Evolutionary conservation across 2,888 invertebrate species (phyloP).

Genomic region (Ferdinandea cuprea): DNA sequence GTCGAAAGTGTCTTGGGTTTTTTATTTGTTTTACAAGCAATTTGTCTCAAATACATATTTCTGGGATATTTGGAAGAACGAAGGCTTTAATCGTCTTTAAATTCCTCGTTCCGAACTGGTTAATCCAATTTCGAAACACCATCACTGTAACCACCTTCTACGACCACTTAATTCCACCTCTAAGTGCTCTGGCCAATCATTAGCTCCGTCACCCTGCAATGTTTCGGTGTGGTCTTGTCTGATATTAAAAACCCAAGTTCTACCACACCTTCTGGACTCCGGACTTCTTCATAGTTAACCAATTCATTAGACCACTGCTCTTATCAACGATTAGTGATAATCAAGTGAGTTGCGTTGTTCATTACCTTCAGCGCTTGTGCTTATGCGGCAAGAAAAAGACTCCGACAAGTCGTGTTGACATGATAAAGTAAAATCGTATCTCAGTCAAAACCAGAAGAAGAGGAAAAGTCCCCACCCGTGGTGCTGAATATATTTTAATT

Average conservation of each 20-base stretch:
- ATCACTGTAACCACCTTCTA: no score
- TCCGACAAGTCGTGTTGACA: conserved; percentile 64
- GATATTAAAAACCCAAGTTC: conserved; percentile 10
- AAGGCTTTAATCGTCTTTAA: no score
- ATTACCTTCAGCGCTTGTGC: conserved; percentile 59
- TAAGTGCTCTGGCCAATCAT: no score
- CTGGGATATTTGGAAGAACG: no score
- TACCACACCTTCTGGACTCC: conserved; percentile 41
- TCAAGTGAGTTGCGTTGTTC: conserved; percentile 58
- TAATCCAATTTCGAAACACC: no score
- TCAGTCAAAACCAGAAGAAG: conserved; percentile 12
- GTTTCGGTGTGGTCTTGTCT: conserved; percentile 54
- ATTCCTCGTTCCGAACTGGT: no score
- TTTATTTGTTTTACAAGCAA: no score
- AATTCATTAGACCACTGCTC: conserved; percentile 64
- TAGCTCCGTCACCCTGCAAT: background rate
- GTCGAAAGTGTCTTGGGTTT: no score
- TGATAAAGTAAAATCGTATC: conserved; percentile 60
- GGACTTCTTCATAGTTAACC: conserved; percentile 27
- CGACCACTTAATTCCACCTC: background rate
- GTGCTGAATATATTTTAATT: conserved; percentile 67
- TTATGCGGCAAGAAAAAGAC: conserved; percentile 8
- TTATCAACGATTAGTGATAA: conserved; percentile 68
- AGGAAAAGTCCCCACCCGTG: conserved; percentile 30
- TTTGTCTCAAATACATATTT: no score